phyloP scores from a whole-genome alignment of 2,797 vertebrate species.

The Xiphophorus birchmanni region DNA sequence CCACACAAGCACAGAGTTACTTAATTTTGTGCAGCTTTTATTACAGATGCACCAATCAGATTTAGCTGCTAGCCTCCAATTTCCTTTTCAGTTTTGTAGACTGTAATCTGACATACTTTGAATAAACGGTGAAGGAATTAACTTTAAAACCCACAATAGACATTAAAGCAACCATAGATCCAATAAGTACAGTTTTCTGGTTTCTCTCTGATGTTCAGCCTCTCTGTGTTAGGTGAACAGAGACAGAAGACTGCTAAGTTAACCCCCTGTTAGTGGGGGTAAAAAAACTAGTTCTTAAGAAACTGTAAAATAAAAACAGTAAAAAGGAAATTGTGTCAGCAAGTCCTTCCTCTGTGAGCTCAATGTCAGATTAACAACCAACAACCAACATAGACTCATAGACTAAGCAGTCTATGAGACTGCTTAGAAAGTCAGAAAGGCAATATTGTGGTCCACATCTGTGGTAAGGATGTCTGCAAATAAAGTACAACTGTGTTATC shows the following conservation, averaged over 20 bases:
- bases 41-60: no score
- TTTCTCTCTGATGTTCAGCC: constrained; percentile 44
- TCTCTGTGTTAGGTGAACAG: constrained; percentile 23
- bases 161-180: constrained; percentile 34
- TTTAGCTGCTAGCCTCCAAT: no score
- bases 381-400: no score
- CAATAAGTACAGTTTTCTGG: constrained; percentile 35
- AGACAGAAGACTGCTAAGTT: constrained; percentile 19
- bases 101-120: not conserved
- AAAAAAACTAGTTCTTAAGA: not conserved
- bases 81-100: no score
- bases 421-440: constrained; percentile 19
- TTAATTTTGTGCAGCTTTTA: not conserved
- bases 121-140: constrained; percentile 22
- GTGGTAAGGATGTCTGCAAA: constrained; percentile 17
- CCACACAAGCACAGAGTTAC: not conserved
- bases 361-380: not conserved
- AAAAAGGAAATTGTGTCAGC: no score
- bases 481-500: constrained; percentile 14
- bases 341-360: not conserved
- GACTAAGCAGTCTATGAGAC: no score
- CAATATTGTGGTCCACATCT: not conserved
- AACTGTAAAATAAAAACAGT: not conserved
- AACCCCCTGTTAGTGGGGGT: constrained; percentile 17
- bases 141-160: constrained; percentile 20